These are phyloP conservation scores for Agapostemon virescens DNA, from an alignment of 2,888 invertebrate genomes.

Conservation along the genomic window DNA sequence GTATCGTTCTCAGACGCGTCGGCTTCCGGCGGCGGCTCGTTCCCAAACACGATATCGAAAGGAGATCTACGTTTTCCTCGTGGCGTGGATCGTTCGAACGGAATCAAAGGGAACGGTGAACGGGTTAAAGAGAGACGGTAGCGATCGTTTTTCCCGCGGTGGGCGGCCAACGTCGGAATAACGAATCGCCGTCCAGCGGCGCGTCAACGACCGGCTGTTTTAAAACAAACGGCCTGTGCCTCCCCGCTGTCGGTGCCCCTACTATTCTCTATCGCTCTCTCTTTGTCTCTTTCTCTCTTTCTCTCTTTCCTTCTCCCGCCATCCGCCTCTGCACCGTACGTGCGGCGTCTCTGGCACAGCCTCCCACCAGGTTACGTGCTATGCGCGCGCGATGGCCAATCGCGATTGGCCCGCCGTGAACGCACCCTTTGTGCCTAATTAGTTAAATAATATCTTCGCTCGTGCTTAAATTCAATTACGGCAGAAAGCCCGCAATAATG, in stretches of 20 bases:
- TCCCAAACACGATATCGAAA: constrained; percentile 14
- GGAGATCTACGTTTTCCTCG: constrained; percentile 4
- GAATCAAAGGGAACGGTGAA: constrained; percentile 14
- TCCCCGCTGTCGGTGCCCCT: constrained; percentile 51
- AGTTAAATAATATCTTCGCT: constrained; percentile 80
- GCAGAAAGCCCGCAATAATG: constrained; percentile 76
- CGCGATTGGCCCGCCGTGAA: constrained; percentile 74
- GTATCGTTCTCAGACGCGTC: constrained; percentile 1
- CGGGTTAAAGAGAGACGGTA: constrained; percentile 38
- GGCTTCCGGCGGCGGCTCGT: not conserved
- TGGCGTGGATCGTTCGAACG: not conserved
- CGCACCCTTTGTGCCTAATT: constrained; percentile 79
- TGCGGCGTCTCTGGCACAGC: constrained; percentile 31
- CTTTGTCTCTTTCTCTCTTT: not conserved
- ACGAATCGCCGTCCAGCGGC: constrained; percentile 67
- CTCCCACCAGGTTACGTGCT: constrained; percentile 45
- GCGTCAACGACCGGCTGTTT: constrained; percentile 68
- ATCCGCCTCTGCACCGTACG: not conserved
- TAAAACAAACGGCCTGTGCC: constrained; percentile 71
- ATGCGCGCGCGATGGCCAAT: constrained; percentile 64
- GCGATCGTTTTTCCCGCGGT: constrained; percentile 66
- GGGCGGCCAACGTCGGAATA: constrained; percentile 68
- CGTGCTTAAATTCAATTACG: constrained; percentile 79
- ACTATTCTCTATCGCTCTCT: constrained; percentile 13
- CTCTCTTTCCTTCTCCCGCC: constrained; percentile 16